phyloP scores from a whole-genome alignment of 2,888 invertebrate genomes.

The Lycia hirtaria region DNA sequence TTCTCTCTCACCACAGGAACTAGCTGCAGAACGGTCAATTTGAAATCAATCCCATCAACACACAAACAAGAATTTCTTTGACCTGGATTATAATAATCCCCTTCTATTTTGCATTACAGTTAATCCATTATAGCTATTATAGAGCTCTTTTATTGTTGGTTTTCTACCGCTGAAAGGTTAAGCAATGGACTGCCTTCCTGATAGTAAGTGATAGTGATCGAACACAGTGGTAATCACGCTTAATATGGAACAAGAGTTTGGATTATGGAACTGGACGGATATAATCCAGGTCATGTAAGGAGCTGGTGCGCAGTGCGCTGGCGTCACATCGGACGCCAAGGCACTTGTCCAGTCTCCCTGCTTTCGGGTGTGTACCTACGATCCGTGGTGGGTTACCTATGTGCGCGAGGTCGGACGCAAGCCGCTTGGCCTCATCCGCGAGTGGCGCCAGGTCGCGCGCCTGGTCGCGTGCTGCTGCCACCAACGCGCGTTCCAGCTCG shows the following conservation, averaged over 20 bases:
- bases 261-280: background rate
- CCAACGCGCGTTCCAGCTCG: conserved; percentile 92
- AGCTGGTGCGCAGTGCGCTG: conserved; percentile 18
- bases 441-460: conserved; percentile 77
- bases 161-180: background rate
- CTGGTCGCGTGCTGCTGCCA: conserved; percentile 86
- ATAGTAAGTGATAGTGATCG: background rate
- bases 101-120: conserved; percentile 7
- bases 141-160: background rate
- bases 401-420: conserved; percentile 79
- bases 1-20: conserved; percentile 87
- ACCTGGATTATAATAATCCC: conserved; percentile 13
- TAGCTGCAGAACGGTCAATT: conserved; percentile 63
- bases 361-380: conserved; percentile 65
- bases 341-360: conserved; percentile 54
- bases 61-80: background rate
- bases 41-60: conserved; percentile 9
- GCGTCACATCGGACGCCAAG: conserved; percentile 13
- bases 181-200: background rate
- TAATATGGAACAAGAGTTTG: background rate
- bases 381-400: conserved; percentile 78
- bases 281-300: conserved; percentile 11
- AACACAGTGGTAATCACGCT: background rate
- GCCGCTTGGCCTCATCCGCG: conserved; percentile 76
- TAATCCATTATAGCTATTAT: background rate